A percentile compares a stretch with the other conserved stretches of the same genome.
phyloP scores from a whole-genome alignment of 2,797 vertebrate species.

The Sebastes baramenuke region DNA sequence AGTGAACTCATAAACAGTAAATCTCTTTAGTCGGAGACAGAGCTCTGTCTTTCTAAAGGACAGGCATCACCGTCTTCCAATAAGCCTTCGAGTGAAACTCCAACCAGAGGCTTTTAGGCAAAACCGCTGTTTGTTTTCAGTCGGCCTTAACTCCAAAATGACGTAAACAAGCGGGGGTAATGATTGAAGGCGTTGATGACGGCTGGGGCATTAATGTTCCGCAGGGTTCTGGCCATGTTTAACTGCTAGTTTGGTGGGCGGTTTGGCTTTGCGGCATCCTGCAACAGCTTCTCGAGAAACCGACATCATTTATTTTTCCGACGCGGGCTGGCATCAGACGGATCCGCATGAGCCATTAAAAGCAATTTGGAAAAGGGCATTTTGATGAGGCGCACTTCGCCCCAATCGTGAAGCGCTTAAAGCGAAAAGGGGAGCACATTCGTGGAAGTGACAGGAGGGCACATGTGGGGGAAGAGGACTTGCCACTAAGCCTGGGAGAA shows the following conservation, averaged over 20 bases:
- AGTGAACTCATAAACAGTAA: conserved; percentile 49
- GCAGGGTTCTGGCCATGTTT: conserved; percentile 56
- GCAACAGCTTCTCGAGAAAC: conserved; percentile 66
- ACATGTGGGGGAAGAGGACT: conserved; percentile 30
- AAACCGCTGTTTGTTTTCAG: conserved; percentile 69
- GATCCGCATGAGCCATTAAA: conserved; percentile 68
- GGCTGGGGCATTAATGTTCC: conserved; percentile 57
- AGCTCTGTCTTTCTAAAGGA: not conserved
- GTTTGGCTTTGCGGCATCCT: conserved; percentile 71
- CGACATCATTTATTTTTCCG: conserved; percentile 73
- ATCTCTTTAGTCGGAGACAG: conserved; percentile 29
- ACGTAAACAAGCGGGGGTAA: conserved; percentile 63
- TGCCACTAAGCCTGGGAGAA: conserved; percentile 13
- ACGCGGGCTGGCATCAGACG: conserved; percentile 61
- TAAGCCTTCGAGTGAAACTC: conserved; percentile 18
- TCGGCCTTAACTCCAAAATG: conserved; percentile 48
- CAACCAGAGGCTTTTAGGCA: conserved; percentile 37
- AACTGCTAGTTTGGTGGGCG: conserved; percentile 66
- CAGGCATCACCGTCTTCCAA: conserved; percentile 1
- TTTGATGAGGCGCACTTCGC: conserved; percentile 66
- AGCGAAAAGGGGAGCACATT: conserved; percentile 14
- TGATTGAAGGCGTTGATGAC: conserved; percentile 71
- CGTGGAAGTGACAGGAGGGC: conserved; percentile 29
- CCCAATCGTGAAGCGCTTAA: conserved; percentile 51
- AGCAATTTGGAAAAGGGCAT: conserved; percentile 64